phyloP scores from a whole-genome alignment of 2,888 invertebrate species.

The Athalia circularis region DNA sequence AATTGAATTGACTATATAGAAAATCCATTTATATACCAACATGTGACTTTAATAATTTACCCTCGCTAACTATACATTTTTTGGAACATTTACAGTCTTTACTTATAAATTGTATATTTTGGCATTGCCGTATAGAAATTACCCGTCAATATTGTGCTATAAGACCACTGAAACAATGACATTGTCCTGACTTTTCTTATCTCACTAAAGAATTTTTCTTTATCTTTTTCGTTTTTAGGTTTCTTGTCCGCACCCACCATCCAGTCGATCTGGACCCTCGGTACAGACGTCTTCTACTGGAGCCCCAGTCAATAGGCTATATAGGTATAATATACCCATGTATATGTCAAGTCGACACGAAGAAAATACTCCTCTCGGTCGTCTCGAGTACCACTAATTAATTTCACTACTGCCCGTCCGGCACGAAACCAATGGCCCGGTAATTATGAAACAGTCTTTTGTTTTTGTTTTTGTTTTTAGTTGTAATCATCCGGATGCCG shows the following conservation, averaged over 20 bases:
- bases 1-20: slow-evolving; percentile 45
- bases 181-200: slow-evolving; percentile 41
- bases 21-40: slow-evolving; percentile 51
- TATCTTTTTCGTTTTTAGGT: not conserved
- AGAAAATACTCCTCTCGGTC: slow-evolving; percentile 18
- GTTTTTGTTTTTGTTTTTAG: not conserved
- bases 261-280: not conserved
- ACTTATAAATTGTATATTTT: slow-evolving; percentile 54
- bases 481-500: slow-evolving; percentile 64
- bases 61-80: slow-evolving; percentile 61
- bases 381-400: slow-evolving; percentile 41
- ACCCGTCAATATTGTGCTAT: slow-evolving; percentile 65
- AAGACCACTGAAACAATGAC: slow-evolving; percentile 61
- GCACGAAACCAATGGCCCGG: slow-evolving; percentile 53
- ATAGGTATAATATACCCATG: not conserved
- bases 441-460: slow-evolving; percentile 30
- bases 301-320: slow-evolving; percentile 31
- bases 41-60: slow-evolving; percentile 50
- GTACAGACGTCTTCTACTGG: slow-evolving; percentile 22
- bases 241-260: slow-evolving; percentile 13
- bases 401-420: slow-evolving; percentile 67
- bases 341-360: not conserved
- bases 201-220: slow-evolving; percentile 10
- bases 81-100: slow-evolving; percentile 67
- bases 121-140: slow-evolving; percentile 59